Evolutionary conservation across 2,113 vertebrate genomes (phyloP), one percentile per base, ranked within the genome.

Genomic region (Aramus guarauna): DNA sequence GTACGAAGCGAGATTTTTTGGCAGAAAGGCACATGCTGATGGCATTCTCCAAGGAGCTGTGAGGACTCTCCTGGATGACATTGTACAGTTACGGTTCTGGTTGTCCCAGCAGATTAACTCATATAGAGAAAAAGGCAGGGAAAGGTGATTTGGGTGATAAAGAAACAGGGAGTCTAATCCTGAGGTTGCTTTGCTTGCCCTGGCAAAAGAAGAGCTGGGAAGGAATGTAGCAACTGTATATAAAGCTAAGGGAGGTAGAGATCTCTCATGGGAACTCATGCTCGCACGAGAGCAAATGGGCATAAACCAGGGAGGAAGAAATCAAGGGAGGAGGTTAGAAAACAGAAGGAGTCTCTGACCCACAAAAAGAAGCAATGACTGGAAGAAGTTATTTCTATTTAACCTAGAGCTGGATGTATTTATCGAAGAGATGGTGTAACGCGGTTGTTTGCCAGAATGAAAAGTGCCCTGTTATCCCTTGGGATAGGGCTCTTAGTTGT

Each of bases 181-280:
- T 71, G 52, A 68, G 20, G 22, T 82, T 64, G n/a, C 18, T 75
- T 69, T 64, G 15, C 62, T 47, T 68, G 27, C 16, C 39, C 53
- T 52, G 48, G 36, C 43, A 69, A 73, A 82, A 37, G 15, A 24
- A 85, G 58, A 62, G 24, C 47, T 74, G 67, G 23, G 37, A 82
- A 82, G 53, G 27, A 79, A 17, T 0, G 0, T 48, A 39, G 34
- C 4, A 5, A n/a, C 60, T 43, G 18, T 34, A 19, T 17, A 17
- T 18, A 89, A 68, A 67, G 34, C 30, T 32, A 20, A 45, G 34
- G 64, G 34, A 76, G 30, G 22, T 3, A 7, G 60, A 91, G 20
- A 22, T 72, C 27, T 72, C 60, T 45, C 22, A 2, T 14, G 45
- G 60, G 48, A 82, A 32, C 24, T 9, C 55, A 5, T 34, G 39